Evolutionary conservation across 2,888 invertebrate genomes (phyloP), one percentile per base, ranked within the genome.

Genomic region (Tinea trinotella): DNA sequence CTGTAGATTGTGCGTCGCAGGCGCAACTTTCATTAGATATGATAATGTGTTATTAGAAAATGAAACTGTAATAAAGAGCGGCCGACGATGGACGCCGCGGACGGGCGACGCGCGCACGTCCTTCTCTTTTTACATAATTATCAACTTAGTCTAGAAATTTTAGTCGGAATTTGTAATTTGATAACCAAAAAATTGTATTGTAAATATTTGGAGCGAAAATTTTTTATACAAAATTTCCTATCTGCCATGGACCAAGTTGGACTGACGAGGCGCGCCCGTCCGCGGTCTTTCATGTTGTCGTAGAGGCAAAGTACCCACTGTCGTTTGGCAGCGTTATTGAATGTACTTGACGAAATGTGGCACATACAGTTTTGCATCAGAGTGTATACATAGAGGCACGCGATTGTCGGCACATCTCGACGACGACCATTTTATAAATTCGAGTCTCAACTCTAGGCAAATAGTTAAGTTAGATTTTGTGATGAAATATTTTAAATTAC

Each of bases 171-270:
- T 50, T 50, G 4, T 46, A 46, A 44, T 36, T 36, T n/a, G n/a
- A 50, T 20, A 50, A 50, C 24, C 12, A 50, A 4, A 24, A 50
- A 50, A 9, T 15, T n/a, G n/a, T 20, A 64, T 76, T 84, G 83
- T 82, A 84, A 82, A 84, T 84, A 84, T 82, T 79, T 53, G 53
- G 74, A 78, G 78, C 74, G 70, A 78, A 76, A 83, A 82, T 81
- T 81, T 84, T 83, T 82, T 81, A 81, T 83, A 83, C 76, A 80
- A 80, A 82, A 76, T 76, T 80, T 78, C 75, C 68, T 77, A 78
- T 74, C 74, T 74, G 46, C 19, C 20, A 13, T 70, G 74, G 79
- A 76, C 75, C 70, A 71, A 74, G 77, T 17, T 49, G 49, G 10
- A 9, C 18, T 15, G 52, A 13, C 24, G 50, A n/a, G 50, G 9